Evolutionary conservation across 1,140 invertebrate genomes (phyloP).

Genomic region (Cydia splendana): DNA sequence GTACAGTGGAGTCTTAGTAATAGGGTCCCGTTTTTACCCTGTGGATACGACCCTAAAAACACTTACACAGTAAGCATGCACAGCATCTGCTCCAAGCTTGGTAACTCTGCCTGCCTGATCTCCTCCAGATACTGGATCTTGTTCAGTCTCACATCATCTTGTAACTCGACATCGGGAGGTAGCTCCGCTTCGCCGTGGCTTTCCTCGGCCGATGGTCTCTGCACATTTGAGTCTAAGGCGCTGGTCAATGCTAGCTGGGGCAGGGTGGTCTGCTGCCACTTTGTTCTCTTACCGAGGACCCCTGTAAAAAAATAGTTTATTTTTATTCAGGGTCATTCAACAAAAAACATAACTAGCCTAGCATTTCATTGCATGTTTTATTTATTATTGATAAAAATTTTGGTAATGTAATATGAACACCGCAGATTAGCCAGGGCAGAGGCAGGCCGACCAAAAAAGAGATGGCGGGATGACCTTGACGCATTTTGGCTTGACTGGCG

Average conservation of each 20-base stretch:
- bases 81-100: slow-evolving; percentile 88
- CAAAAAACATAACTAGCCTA: no score
- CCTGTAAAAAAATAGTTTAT: slow-evolving; percentile 78
- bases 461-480: no score
- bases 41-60: no score
- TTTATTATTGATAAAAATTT: no score
- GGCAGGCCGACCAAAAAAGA: no score
- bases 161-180: slow-evolving; percentile 84
- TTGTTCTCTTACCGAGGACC: slow-evolving; percentile 92
- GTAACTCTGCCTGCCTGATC: slow-evolving; percentile 80
- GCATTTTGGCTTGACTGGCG: no score
- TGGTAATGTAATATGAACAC: no score
- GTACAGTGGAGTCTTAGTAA: no score
- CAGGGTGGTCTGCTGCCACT: slow-evolving; percentile 89
- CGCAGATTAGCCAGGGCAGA: no score
- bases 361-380: no score
- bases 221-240: slow-evolving; percentile 70
- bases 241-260: slow-evolving; percentile 90
- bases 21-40: no score
- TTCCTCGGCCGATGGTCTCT: slow-evolving; percentile 68
- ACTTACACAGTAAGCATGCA: slow-evolving; percentile 85
- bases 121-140: slow-evolving; percentile 87
- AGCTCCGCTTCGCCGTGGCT: slow-evolving; percentile 75
- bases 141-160: slow-evolving; percentile 92
- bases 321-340: neutral